These are phyloP conservation scores for Mizuhopecten yessoensis DNA, from an alignment of 1,140 invertebrate genomes.

Conservation along the genomic window DNA sequence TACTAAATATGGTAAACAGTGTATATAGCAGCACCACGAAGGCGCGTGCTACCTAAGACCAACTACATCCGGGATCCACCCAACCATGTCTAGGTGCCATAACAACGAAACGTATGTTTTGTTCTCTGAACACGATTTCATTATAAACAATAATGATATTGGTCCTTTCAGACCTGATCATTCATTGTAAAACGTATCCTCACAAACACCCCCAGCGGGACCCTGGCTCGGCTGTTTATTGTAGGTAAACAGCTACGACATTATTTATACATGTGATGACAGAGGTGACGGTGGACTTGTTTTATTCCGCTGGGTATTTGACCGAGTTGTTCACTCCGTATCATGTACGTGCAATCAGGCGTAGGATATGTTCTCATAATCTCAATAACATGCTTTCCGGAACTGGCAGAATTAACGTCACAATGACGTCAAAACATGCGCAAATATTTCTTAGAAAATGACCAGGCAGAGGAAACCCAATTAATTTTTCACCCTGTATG, in stretches of 20 bases:
- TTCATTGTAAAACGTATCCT: neutral
- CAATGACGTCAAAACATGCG: neutral
- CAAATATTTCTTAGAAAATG: conserved; percentile 33
- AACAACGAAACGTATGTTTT: neutral
- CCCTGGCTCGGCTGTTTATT: conserved; percentile 9
- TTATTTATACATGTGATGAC: neutral
- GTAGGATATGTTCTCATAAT: neutral
- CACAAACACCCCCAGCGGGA: neutral
- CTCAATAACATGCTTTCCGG: neutral
- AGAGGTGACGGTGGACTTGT: neutral
- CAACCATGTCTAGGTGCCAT: too few relatives aligned
- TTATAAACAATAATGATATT: neutral
- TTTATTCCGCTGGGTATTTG: neutral
- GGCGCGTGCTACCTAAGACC: neutral
- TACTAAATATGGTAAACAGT: neutral
- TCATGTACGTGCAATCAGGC: neutral
- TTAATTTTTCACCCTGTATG: neutral
- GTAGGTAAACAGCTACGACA: neutral
- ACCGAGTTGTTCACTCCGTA: neutral
- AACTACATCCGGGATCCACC: neutral
- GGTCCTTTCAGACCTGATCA: neutral
- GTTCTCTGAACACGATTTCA: neutral
- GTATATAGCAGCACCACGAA: too few relatives aligned
- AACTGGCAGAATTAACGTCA: conserved; percentile 12
- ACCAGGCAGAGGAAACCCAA: neutral